phyloP scores from a whole-genome alignment of 2,888 invertebrate genomes.

The Drosophila borborema region DNA sequence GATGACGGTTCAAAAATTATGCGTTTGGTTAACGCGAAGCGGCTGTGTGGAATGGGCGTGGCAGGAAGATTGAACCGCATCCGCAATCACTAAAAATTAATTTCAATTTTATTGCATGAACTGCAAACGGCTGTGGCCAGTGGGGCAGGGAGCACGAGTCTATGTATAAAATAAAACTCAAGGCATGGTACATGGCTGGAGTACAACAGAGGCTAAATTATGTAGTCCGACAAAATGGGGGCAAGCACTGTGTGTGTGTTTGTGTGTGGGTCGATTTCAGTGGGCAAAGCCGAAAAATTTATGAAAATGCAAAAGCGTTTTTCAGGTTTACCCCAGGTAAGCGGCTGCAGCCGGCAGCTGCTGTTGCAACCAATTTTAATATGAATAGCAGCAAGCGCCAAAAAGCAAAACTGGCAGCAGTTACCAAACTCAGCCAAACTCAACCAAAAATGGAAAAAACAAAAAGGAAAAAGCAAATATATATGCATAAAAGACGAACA shows the following conservation, averaged over 20 bases:
- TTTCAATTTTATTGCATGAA: slow-evolving; percentile 77
- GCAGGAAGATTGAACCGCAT: slow-evolving; percentile 67
- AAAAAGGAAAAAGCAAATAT: not conserved
- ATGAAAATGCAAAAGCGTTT: slow-evolving; percentile 81
- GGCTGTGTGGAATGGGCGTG: slow-evolving; percentile 2
- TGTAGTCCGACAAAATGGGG: slow-evolving; percentile 39
- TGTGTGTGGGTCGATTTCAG: slow-evolving; percentile 26
- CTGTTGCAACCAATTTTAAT: slow-evolving; percentile 63
- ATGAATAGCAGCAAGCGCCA: slow-evolving; percentile 66
- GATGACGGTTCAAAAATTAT: slow-evolving; percentile 49
- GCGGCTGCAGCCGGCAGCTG: slow-evolving; percentile 57
- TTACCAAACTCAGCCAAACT: slow-evolving; percentile 23
- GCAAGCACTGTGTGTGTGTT: not conserved
- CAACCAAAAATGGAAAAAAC: slow-evolving; percentile 26
- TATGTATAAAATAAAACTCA: slow-evolving; percentile 46
- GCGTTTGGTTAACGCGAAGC: slow-evolving; percentile 45
- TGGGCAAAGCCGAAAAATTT: slow-evolving; percentile 62
- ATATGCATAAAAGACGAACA: slow-evolving; percentile 53
- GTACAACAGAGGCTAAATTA: slow-evolving; percentile 52
- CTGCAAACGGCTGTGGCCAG: slow-evolving; percentile 43
- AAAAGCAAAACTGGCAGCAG: slow-evolving; percentile 66
- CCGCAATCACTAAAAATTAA: slow-evolving; percentile 81
- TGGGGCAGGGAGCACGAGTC: slow-evolving; percentile 13
- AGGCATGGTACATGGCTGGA: slow-evolving; percentile 45
- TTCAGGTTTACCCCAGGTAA: slow-evolving; percentile 80